phyloP scores from a whole-genome alignment of 1,140 invertebrate species.

The Fopius arisanus region DNA sequence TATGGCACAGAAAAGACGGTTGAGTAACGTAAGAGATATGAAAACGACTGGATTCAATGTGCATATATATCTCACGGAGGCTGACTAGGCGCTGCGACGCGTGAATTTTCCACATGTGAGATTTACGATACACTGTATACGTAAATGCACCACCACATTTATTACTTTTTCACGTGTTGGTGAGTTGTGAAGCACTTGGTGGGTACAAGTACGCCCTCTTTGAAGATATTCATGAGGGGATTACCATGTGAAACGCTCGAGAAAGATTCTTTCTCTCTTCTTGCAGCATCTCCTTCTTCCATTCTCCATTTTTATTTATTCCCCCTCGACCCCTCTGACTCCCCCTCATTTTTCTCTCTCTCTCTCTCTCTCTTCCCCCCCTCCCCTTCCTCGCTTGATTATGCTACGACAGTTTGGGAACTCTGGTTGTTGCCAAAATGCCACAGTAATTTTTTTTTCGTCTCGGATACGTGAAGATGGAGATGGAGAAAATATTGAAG shows the following conservation, averaged over 20 bases:
- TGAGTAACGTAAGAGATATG: background rate
- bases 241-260: constrained; percentile 9
- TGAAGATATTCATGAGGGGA: constrained; percentile 13
- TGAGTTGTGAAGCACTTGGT: constrained; percentile 11
- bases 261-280: background rate
- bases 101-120: constrained; percentile 14
- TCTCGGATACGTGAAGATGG: background rate
- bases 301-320: constrained; percentile 16
- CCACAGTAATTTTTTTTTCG: background rate
- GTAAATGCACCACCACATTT: constrained; percentile 7
- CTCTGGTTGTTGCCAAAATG: constrained; percentile 11
- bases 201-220: background rate
- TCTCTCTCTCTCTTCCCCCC: background rate
- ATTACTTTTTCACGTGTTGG: constrained; percentile 10
- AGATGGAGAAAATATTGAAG: constrained; percentile 3
- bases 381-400: background rate
- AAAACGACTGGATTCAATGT: background rate
- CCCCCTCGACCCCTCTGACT: background rate
- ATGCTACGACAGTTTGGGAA: constrained; percentile 9
- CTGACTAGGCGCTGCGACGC: constrained; percentile 9
- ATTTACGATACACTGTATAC: constrained; percentile 13
- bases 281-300: background rate
- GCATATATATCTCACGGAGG: background rate
- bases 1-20: background rate
- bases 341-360: background rate